These are phyloP conservation scores for Lontra canadensis DNA, from an alignment of 2,113 vertebrate genomes.

Conservation along the genomic window DNA sequence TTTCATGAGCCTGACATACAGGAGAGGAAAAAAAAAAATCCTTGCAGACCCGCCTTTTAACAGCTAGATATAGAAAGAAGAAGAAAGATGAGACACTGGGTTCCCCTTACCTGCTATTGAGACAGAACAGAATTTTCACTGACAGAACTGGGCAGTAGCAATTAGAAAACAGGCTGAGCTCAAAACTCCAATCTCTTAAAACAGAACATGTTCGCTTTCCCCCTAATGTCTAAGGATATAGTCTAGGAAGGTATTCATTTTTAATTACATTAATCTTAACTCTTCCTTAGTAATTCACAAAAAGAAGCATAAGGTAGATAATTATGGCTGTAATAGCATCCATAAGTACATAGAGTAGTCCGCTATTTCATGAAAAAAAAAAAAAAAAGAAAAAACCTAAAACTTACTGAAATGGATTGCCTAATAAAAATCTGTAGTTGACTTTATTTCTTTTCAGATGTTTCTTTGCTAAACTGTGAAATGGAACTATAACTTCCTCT, in stretches of 20 bases:
- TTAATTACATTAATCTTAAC: constrained; percentile 32
- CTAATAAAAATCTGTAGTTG: background rate
- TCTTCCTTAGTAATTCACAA: background rate
- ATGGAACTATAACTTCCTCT: background rate
- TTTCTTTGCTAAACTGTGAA: background rate
- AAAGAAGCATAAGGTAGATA: background rate
- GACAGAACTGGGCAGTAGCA: background rate
- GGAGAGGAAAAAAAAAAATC: background rate
- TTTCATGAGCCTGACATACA: constrained; percentile 35
- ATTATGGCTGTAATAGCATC: background rate
- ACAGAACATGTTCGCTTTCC: background rate
- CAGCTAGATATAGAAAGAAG: constrained; percentile 33
- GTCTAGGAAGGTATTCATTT: background rate
- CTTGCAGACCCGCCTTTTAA: background rate
- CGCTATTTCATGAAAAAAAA: background rate
- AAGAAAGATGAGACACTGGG: constrained; percentile 20
- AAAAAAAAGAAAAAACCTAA: background rate
- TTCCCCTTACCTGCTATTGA: background rate
- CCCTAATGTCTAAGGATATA: background rate
- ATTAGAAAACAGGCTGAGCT: constrained; percentile 37
- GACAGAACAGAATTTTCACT: background rate
- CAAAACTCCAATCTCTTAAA: background rate
- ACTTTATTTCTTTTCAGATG: background rate
- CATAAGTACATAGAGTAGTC: background rate
- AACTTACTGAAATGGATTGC: background rate